Percentiles rank a stretch among this genome's conserved stretches.
phyloP scores from a whole-genome alignment of 2,113 vertebrate species.

The Terrapene triunguis region DNA sequence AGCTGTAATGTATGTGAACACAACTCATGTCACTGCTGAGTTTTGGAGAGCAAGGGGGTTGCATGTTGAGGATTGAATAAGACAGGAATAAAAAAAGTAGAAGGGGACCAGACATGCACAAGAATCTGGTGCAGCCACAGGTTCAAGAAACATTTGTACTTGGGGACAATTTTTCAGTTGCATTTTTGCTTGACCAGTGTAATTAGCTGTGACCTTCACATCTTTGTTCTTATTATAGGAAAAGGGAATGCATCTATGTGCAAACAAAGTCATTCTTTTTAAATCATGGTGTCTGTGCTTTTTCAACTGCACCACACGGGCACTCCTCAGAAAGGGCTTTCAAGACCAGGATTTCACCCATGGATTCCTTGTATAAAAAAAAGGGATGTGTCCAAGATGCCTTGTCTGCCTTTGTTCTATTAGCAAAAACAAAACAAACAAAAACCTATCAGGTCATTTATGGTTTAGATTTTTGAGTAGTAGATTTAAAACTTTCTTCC shows the following conservation, averaged over 20 bases:
- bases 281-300: background rate
- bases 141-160: background rate
- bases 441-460: too few relatives aligned
- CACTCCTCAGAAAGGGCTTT: background rate
- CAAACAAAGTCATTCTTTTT: background rate
- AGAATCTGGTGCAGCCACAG: background rate
- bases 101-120: background rate
- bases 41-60: background rate
- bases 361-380: fast-evolving
- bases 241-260: background rate
- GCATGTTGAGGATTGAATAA: background rate
- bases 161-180: background rate
- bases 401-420: fast-evolving
- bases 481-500: fast-evolving
- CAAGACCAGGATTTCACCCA: background rate
- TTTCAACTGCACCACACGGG: background rate
- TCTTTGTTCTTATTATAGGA: background rate
- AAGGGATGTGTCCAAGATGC: fast-evolving
- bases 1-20: background rate
- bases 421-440: fast-evolving
- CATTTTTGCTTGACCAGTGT: background rate
- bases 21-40: background rate
- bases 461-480: background rate
- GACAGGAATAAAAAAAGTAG: background rate
- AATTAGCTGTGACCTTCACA: background rate